Evolutionary conservation across 1,140 invertebrate genomes (phyloP), one percentile per base, ranked within the genome.

Genomic region (Octopus sinensis): DNA sequence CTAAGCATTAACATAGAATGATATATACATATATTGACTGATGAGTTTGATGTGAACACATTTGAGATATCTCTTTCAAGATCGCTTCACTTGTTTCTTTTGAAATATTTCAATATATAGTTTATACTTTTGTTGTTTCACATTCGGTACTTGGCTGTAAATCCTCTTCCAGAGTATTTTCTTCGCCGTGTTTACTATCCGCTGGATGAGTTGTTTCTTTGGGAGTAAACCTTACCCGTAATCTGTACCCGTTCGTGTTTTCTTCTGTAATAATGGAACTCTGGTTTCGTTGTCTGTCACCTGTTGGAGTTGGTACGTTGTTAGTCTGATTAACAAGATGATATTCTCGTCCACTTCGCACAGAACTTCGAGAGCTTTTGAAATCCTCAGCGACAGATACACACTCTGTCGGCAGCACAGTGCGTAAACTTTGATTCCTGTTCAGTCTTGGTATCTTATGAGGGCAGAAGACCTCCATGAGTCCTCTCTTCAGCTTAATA

Each of bases 401-500:
- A 23, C 78, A 85, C 56, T 82, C 83, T 23, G 79, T 84, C 68
- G 75, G 54, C 30, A 23, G 80, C 43, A 68, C 79, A 5, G 79
- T 80, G 52, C 71, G 76, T 10, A 82, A 76, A 76, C 82, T 77
- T 17, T 53, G 73, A 54, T 79, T 80, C 30, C 53, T 62, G 54
- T 79, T 82, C 1, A 56, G 71, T 5, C 73, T 80, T 51, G 77
- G 53, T 6, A 84, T 76, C 30, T 79, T 80, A 30, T 84, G 53
- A 3, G 83, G 86, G 78, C 88, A 88, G 79, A 87, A 86, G 23
- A 88, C 81, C 56, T 89, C 88, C 30, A 83, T 79, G 53, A 89
- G 78, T 6, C 87, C 86, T 56, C 85, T 79, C 54, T 87, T 88
- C 23, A 89, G 82, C 79, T 88, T 87, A 4, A 92, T 86, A 82